Conservation (phyloP, 2,113 vertebrate genomes). For the Dasyornis broadbenti region DNA sequence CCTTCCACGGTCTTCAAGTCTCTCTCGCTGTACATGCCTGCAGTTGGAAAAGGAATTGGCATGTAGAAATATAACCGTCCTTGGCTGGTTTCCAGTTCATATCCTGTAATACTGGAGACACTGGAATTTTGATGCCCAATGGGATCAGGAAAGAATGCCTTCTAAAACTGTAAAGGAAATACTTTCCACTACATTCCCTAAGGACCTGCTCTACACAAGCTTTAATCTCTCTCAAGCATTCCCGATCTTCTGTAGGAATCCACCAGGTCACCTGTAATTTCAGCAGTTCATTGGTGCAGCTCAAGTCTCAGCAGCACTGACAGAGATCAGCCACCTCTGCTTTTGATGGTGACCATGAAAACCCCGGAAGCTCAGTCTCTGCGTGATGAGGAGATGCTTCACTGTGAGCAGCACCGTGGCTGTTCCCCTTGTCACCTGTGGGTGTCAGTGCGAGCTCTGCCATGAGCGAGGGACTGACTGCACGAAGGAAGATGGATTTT, state of each 20-base stretch:
- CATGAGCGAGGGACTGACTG: background rate
- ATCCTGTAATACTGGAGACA: conserved; percentile 40
- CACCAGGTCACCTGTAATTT: background rate
- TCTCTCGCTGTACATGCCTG: background rate
- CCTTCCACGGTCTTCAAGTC: background rate
- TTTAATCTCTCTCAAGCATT: conserved; percentile 18
- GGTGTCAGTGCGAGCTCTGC: conserved; percentile 47
- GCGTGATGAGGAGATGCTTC: background rate
- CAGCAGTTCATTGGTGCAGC: background rate
- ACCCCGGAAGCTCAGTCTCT: background rate
- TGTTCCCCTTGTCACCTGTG: background rate
- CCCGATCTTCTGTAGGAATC: background rate
- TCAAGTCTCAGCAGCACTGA: background rate
- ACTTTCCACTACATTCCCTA: conserved; percentile 1
- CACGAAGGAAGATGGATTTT: background rate
- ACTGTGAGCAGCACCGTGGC: background rate
- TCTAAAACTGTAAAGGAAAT: conserved; percentile 59
- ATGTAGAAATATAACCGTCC: background rate
- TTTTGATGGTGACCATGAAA: background rate
- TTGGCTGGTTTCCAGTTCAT: conserved; percentile 65
- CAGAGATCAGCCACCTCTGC: background rate
- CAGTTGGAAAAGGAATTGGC: conserved; percentile 20
- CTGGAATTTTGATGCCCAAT: conserved; percentile 50
- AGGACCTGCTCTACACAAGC: conserved; percentile 10
- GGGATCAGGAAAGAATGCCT: conserved; percentile 42